Evolutionary conservation across 2,888 invertebrate genomes (phyloP).

Genomic region (Branchipolynoe longqiensis): DNA sequence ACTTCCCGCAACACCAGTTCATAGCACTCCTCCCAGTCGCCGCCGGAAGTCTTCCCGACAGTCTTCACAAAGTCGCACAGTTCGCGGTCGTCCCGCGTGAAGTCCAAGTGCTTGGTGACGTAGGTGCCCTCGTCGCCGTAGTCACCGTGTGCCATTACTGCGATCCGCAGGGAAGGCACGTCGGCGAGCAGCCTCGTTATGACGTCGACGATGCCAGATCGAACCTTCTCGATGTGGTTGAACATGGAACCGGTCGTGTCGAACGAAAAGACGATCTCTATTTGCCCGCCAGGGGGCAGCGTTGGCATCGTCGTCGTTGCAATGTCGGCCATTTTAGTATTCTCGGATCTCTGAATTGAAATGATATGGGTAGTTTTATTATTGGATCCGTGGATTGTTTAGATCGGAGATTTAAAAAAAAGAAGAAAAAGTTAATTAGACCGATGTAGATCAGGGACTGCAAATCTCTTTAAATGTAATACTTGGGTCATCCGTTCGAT

Average conservation of each 20-base stretch:
- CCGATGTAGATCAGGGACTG: no score
- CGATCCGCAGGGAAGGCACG: conserved; percentile 75
- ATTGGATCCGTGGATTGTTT: no score
- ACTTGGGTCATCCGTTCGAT: no score
- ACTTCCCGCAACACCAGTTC: conserved; percentile 75
- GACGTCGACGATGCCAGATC: conserved; percentile 74
- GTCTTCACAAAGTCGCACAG: conserved; percentile 73
- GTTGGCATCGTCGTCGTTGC: not conserved
- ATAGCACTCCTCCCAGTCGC: conserved; percentile 78
- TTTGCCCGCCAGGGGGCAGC: conserved; percentile 59
- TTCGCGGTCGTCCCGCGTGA: conserved; percentile 71
- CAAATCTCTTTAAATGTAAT: no score
- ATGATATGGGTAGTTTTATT: no score
- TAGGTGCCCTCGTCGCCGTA: conserved; percentile 76
- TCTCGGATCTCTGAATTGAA: no score
- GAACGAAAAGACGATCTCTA: conserved; percentile 76
- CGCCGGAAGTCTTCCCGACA: conserved; percentile 74
- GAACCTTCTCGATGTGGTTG: conserved; percentile 72
- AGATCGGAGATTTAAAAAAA: no score
- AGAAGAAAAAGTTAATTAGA: no score
- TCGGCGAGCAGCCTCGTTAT: conserved; percentile 77
- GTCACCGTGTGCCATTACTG: conserved; percentile 79
- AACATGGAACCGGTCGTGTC: conserved; percentile 79
- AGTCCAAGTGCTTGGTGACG: conserved; percentile 75
- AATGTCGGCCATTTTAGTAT: not conserved